Conservation (phyloP, 2,797 vertebrate genomes). For the Podarcis siculus region DNA sequence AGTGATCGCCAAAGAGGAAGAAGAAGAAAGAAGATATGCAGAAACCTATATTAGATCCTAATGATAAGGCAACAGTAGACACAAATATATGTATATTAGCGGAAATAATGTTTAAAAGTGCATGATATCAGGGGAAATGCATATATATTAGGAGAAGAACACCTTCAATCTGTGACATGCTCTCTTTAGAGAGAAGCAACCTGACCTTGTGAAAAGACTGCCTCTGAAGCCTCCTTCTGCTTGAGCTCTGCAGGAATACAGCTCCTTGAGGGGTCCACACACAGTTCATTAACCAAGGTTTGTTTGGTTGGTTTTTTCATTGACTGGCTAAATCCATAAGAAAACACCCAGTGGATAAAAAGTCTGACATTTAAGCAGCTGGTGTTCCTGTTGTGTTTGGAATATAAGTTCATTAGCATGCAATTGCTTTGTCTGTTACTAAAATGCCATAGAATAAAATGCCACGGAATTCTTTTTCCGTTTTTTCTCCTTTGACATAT, state of each 20-base stretch:
- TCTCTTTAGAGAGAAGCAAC: background rate
- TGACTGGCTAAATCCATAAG: constrained; percentile 24
- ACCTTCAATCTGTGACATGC: background rate
- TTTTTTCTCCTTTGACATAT: constrained; percentile 51
- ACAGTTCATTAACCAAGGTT: background rate
- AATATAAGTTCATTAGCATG: background rate
- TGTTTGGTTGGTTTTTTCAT: background rate
- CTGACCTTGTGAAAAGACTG: background rate
- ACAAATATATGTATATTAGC: background rate
- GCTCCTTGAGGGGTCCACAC: background rate
- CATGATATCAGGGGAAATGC: too few relatives aligned
- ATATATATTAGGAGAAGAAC: too few relatives aligned
- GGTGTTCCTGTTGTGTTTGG: background rate
- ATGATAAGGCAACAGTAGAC: background rate
- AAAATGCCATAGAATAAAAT: constrained; percentile 39
- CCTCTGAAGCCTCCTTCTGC: background rate
- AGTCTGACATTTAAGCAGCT: constrained; percentile 12
- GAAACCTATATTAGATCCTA: too few relatives aligned
- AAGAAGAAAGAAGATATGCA: too few relatives aligned
- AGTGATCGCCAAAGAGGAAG: too few relatives aligned
- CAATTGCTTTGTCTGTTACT: constrained; percentile 34
- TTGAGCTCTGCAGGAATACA: background rate
- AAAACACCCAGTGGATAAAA: background rate
- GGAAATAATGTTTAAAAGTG: background rate
- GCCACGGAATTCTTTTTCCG: constrained; percentile 17